Conservation (phyloP, 2,797 vertebrate species). For the Darevskia nairensis region DNA sequence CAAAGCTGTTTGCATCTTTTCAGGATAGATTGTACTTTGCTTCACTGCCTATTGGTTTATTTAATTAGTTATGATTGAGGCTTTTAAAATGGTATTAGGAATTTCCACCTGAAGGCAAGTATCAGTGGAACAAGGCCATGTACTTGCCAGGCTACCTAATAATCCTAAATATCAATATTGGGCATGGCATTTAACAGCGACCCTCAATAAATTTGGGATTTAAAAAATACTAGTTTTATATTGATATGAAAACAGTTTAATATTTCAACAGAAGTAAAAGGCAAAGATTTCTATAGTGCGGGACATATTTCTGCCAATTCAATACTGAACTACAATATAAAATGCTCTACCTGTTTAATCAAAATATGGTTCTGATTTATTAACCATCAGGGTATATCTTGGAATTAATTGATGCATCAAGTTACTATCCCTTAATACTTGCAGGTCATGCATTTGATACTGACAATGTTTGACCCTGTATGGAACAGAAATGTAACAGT, state of each 20-base stretch:
- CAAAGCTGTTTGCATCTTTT: too few relatives aligned
- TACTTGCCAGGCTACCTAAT: not conserved
- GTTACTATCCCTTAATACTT: not conserved
- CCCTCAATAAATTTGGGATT: not conserved
- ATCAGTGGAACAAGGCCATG: not conserved
- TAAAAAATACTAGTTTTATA: not conserved
- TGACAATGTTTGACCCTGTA: not conserved
- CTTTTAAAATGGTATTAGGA: not conserved
- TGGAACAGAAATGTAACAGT: not conserved
- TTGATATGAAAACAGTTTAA: not conserved
- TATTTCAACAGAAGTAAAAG: not conserved
- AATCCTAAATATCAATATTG: not conserved
- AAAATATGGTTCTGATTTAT: not conserved
- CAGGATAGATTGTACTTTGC: not conserved
- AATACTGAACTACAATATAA: not conserved
- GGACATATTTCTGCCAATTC: not conserved
- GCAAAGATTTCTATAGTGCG: not conserved
- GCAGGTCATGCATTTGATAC: too few relatives aligned
- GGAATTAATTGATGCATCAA: not conserved
- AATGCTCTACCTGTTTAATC: not conserved
- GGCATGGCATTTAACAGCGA: not conserved
- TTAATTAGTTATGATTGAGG: not conserved
- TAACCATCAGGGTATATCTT: not conserved
- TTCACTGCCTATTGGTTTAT: not conserved
- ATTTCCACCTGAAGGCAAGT: not conserved